Evolutionary conservation across 2,888 invertebrate species (phyloP), one percentile per base, ranked within the genome.

Genomic region (Smittia aterrima): DNA sequence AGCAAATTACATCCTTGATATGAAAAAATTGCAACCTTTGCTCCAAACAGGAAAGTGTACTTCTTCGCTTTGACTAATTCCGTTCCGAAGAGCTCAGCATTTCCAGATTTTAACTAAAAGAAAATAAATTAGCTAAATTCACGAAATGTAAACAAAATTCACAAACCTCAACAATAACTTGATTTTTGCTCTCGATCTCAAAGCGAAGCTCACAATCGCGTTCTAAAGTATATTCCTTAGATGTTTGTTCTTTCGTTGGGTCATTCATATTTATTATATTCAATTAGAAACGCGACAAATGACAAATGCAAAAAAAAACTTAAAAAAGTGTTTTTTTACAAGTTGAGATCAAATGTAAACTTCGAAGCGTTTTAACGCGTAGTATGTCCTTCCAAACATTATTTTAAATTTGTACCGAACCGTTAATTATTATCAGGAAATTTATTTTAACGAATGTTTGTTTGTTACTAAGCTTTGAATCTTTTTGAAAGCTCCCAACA

Each of bases 21-120:
- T 1, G 98, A 96, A 80, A 92, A 99, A 18, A 98, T 91, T 0
- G 98, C 98, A 7, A 96, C 91, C 84, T 98, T 98, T 1, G 96
- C 92, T 0, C 96, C 96, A 1, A 92, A 87, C 7, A 87, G 87
- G 81, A 98, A 98, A 78, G 90, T 90, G 82, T 98, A 97, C 0
- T 91, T 89, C 82, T 95, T 97, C 72, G 93, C 94, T 83, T 93
- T 93, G 0, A 96, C 94, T 75, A 99, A 81, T 83, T 98, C 98
- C 0, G 97, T 95, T 0, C 98, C 99, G 84, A 98, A 99, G 58
- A 98, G 88, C 85, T 99, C 99, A 0, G 97, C 98, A 78, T 91
- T 88, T 0, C 98, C 98, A 78, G 88, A 90, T 80, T 93, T 90
- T 76, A 99, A 85, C 91, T 96, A 81, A 47, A 80, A 81, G 78